Evolutionary conservation across 2,888 invertebrate species (phyloP), one percentile per base, ranked within the genome.

Genomic region (Pristionchus fissidentatus): DNA sequence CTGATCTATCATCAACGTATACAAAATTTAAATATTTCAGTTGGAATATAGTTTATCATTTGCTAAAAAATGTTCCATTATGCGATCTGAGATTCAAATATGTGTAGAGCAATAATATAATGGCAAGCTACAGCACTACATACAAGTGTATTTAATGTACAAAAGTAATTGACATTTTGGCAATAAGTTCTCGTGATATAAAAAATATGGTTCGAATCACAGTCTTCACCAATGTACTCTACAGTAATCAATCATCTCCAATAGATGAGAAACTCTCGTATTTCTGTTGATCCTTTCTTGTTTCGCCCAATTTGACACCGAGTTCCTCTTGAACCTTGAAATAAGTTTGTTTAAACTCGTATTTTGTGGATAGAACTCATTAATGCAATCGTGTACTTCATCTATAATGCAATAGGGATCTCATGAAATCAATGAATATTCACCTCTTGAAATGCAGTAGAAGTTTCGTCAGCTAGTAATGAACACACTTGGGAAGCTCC

Each of bases 401-500:
- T n/a, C n/a, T n/a, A n/a, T n/a, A n/a, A n/a, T n/a, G n/a, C n/a
- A n/a, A n/a, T n/a, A n/a, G n/a, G n/a, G n/a, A n/a, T n/a, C n/a
- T n/a, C n/a, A 62, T 35, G 4, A 15, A 62, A 62, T 7, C 1
- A 13, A 62, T n/a, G 35, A 35, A 26, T 1, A 35, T 43, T 1
- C 3, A 83, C 83, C 73, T 83, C 70, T 52, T 83, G 70, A 55
- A 73, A 83, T 15, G 83, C 83, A 26, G n/a, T 19, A 5, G 70
- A 35, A 73, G 83, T 83, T 26, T 73, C 32, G 13, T 83, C 52
- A 26, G 83, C n/a, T 8, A 83, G 83, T 22, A 73, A 26, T 19
- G 46, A 13, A 29, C 83, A 83, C n/a, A 83, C 83, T 26, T 19
- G 43, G 22, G 70, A 32, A 7, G 52, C 83, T 29, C 83, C 83